Evolutionary conservation across 2,797 vertebrate genomes (phyloP).

Genomic region (Periophthalmus magnuspinnatus): DNA sequence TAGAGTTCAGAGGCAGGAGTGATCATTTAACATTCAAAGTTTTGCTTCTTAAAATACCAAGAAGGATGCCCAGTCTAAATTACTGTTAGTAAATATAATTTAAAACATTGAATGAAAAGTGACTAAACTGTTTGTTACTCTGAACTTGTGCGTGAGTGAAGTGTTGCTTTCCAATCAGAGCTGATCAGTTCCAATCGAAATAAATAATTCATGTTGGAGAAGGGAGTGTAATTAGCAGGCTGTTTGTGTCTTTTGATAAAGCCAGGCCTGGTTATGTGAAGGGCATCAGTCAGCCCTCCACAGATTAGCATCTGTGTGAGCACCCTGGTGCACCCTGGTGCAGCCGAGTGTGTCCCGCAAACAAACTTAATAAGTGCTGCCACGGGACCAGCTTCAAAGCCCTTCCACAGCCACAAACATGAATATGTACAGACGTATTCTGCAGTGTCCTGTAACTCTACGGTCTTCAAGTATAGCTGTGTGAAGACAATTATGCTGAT

Average conservation of each 20-base stretch:
- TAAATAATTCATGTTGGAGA: slow-evolving; percentile 99
- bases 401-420: slow-evolving; percentile 26
- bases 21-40: neutral
- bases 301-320: slow-evolving; percentile 97
- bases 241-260: slow-evolving; percentile 98
- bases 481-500: neutral
- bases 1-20: neutral
- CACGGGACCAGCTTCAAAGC: slow-evolving; percentile 83
- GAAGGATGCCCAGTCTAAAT: neutral
- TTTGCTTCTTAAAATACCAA: neutral
- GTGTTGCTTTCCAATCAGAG: slow-evolving; percentile 92
- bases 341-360: slow-evolving; percentile 95
- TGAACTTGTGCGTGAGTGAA: slow-evolving; percentile 76
- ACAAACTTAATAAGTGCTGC: slow-evolving; percentile 96
- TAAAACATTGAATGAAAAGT: slow-evolving; percentile 1
- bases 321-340: slow-evolving; percentile 92
- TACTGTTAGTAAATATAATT: slow-evolving; percentile 6
- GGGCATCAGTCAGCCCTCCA: slow-evolving; percentile 97
- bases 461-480: neutral
- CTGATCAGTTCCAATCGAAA: slow-evolving; percentile 95
- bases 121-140: slow-evolving; percentile 3
- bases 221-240: slow-evolving; percentile 99
- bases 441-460: slow-evolving; percentile 11
- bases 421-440: slow-evolving; percentile 34
- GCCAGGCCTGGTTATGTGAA: slow-evolving; percentile 92